These are phyloP conservation scores for Acrocephalus arundinaceus DNA, from an alignment of 2,113 vertebrate genomes.

Conservation along the genomic window DNA sequence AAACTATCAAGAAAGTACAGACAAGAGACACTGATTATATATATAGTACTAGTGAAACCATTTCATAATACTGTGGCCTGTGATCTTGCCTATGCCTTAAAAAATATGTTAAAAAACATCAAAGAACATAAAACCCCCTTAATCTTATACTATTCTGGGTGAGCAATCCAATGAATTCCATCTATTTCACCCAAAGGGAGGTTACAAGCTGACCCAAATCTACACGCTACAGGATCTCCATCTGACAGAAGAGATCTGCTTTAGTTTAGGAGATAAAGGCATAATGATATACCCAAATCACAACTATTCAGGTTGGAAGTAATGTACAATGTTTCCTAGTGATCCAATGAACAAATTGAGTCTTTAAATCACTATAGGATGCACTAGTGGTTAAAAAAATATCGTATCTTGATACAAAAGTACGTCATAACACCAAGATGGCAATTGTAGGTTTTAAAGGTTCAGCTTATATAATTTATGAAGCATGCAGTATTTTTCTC, in stretches of 20 bases:
- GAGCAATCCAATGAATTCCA: background rate
- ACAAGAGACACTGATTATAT: background rate
- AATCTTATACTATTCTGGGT: background rate
- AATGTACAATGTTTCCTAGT: background rate
- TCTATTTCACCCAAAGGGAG: background rate
- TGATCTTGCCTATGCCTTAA: background rate
- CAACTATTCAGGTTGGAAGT: background rate
- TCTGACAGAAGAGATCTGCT: background rate
- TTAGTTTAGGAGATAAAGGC: background rate
- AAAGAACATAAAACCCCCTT: background rate
- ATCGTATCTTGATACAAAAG: background rate
- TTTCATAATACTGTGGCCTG: background rate
- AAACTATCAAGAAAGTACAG: background rate
- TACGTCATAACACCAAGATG: background rate
- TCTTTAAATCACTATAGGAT: background rate
- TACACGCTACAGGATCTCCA: background rate
- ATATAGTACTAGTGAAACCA: background rate
- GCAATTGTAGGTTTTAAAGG: background rate
- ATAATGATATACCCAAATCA: background rate
- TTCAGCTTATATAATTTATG: background rate
- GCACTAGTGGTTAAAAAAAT: background rate
- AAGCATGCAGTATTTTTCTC: background rate
- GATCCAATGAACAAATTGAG: background rate
- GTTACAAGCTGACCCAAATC: background rate
- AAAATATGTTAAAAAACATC: background rate